Conservation (phyloP, 2,113 vertebrate species). For the Oceanodroma tethys region DNA sequence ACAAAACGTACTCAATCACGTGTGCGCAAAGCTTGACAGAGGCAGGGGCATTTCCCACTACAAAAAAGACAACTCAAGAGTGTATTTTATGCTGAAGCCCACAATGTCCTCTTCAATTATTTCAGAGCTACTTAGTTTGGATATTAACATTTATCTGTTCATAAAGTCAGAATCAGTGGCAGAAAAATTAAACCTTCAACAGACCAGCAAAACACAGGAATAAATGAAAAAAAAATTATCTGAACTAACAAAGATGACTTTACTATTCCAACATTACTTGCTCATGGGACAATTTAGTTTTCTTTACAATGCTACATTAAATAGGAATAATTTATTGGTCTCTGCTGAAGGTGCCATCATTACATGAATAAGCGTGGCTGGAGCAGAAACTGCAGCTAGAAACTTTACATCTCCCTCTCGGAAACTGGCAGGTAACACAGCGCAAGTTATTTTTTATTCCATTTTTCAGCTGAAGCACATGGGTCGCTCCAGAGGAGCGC, state of each 20-base stretch:
- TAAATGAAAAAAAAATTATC: neutral
- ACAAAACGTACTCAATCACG: rapidly evolving
- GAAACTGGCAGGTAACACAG: neutral
- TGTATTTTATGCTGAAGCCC: neutral
- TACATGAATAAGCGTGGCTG: rapidly evolving
- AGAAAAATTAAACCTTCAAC: neutral
- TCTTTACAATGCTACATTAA: neutral
- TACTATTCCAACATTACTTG: neutral
- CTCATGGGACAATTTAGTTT: neutral
- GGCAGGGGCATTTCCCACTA: neutral
- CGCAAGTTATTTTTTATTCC: too few relatives aligned
- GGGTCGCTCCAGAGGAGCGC: neutral
- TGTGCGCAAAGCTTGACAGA: neutral
- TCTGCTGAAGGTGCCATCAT: neutral
- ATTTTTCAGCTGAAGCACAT: neutral
- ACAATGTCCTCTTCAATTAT: neutral
- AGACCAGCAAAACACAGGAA: neutral
- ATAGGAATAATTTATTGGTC: neutral
- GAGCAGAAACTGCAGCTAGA: neutral
- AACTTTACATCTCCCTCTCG: neutral
- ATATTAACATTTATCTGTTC: neutral
- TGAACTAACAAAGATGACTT: neutral
- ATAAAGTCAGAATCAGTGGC: neutral
- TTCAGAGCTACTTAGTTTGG: neutral
- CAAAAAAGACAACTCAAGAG: neutral